Base-by-base conservation (phyloP, 1,140 invertebrate species). In the Drosophila miranda region DNA sequence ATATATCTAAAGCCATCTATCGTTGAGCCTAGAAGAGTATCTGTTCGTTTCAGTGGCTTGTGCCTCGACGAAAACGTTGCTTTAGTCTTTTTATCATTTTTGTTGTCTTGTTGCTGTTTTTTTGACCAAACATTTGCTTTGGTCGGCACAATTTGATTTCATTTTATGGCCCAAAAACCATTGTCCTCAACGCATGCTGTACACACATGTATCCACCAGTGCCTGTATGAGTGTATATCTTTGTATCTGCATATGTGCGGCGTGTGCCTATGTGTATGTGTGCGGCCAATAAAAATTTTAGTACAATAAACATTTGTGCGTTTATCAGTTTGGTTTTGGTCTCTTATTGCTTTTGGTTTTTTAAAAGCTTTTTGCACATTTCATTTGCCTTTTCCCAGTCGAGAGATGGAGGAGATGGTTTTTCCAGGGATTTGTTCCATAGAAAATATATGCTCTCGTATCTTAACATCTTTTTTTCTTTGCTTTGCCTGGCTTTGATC, bases 141-240 rank as follows among this genome's bases (percentile, higher is more conserved):
- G 61, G 60, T 67, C 57, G 61, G 68, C 73, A 81, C 63, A 83
- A 83, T 84, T 72, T 84, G 71, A 79, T 83, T 83, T 75, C 53
- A 75, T 83, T 84, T 84, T 83, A 84, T 75, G 71, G 71, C 54
- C 54, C 53, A 46, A 55, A 30, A 52, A 26, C 55, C 61, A 86
- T 84, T 84, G 80, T 86, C 72, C 56, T 53, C 38, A 26, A 42
- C 38, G 41, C 23, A 34, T 57, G 71, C 44, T 41, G 16, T 59
- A 38, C 30, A 61, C 34, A 51, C 34, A 53, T 43, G 19, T 54
- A 41, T 58, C 45, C 54, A 43, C 14, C 23, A 58, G 44, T 55
- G n/a, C 26, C 43, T 13, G 42, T 60, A 51, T 59, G 44, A 49
- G 21, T 49, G 16, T 58, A 13, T 46, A 44, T 52, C 38, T 48